Evolutionary conservation across 2,797 vertebrate genomes (phyloP).

Genomic region (Antrozous pallidus): DNA sequence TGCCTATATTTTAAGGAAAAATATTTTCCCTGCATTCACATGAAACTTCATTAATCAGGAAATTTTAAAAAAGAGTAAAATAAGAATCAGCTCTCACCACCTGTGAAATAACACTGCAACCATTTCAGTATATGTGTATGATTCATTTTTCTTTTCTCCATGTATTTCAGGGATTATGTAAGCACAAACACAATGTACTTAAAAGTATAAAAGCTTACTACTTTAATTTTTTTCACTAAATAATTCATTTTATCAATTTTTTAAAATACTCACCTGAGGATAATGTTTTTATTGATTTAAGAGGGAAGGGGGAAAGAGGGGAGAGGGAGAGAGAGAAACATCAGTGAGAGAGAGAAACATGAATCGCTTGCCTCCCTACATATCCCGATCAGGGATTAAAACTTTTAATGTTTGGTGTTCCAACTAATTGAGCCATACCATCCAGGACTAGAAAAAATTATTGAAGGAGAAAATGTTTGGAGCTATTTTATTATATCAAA

Average conservation of each 20-base stretch:
- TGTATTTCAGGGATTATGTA: background rate
- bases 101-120: background rate
- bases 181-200: background rate
- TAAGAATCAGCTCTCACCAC: background rate
- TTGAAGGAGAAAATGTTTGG: background rate
- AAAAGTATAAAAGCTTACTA: background rate
- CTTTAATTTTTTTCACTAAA: background rate
- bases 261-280: background rate
- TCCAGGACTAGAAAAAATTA: background rate
- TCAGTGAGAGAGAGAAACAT: background rate
- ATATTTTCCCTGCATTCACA: background rate
- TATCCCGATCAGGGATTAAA: background rate
- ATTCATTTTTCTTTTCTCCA: background rate
- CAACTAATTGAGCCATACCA: background rate
- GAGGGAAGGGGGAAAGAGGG: too few relatives aligned
- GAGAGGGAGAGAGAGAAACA: background rate
- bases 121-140: background rate
- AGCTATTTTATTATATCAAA: background rate
- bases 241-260: background rate
- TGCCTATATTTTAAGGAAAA: background rate
- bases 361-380: background rate
- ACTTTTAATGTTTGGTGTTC: background rate
- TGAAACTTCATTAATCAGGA: background rate
- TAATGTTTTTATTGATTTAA: background rate
- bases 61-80: background rate